These are phyloP conservation scores for Umimayanthus kanabou DNA, from an alignment of 92 coral and sea anemone genomes.

Conservation along the genomic window DNA sequence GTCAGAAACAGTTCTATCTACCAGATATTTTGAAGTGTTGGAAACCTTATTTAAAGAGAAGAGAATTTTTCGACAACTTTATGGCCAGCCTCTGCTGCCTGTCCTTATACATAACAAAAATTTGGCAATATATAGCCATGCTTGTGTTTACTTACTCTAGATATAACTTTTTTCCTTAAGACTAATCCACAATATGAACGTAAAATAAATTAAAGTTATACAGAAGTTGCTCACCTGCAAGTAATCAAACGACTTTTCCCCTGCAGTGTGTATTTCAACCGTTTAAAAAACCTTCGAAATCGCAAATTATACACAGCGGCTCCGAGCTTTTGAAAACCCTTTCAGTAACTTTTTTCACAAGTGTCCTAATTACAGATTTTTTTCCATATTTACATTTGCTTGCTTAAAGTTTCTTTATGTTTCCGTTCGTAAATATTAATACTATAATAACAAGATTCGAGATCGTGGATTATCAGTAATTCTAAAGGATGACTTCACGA, in stretches of 20 bases:
- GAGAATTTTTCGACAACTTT: background rate
- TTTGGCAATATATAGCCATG: background rate
- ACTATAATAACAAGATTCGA: background rate
- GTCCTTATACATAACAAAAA: background rate
- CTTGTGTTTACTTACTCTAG: background rate
- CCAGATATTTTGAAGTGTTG: background rate
- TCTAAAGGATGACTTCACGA: background rate
- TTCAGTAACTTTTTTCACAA: background rate
- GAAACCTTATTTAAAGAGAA: background rate
- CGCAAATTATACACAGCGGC: background rate
- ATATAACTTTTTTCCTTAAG: background rate
- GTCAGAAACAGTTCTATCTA: background rate
- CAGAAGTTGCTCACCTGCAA: background rate
- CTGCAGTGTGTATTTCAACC: background rate
- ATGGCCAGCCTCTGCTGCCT: background rate
- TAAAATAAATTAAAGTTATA: no score
- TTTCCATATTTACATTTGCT: background rate
- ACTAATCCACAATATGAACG: background rate
- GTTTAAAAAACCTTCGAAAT: background rate
- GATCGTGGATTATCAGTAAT: background rate
- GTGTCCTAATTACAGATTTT: background rate
- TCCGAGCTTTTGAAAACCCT: background rate
- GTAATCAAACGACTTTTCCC: background rate
- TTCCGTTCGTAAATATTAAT: background rate
- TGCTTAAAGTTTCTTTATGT: background rate